Percentiles rank a stretch among this genome's conserved stretches.
Evolutionary conservation across 2,888 invertebrate species (phyloP).

Genomic region (Parthenolecanium corni): DNA sequence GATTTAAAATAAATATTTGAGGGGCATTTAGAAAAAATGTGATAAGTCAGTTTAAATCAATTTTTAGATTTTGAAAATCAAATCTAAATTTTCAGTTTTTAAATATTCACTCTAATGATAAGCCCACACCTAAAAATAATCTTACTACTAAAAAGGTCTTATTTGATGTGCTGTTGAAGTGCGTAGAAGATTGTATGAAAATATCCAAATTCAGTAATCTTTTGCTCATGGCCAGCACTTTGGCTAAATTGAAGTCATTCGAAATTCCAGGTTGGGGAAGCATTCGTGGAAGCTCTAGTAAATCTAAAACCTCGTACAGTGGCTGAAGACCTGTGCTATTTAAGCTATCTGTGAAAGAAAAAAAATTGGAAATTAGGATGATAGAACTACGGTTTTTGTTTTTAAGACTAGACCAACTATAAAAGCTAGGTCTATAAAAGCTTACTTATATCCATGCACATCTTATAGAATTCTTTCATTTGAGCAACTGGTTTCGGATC

Average conservation of each 20-base stretch:
- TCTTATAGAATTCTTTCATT: constrained; percentile 54
- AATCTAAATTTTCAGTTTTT: too few relatives aligned
- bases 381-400: background rate
- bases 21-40: too few relatives aligned
- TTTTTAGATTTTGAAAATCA: too few relatives aligned
- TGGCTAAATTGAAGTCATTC: constrained; percentile 31
- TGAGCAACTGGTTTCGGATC: constrained; percentile 47
- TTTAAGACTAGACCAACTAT: background rate
- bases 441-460: constrained; percentile 57
- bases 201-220: constrained; percentile 34
- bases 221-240: constrained; percentile 33
- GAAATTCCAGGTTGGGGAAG: constrained; percentile 30
- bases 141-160: background rate
- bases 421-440: too few relatives aligned
- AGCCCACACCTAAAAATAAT: background rate
- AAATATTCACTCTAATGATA: too few relatives aligned
- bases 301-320: constrained; percentile 32
- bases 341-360: constrained; percentile 30
- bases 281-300: constrained; percentile 30
- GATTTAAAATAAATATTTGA: too few relatives aligned
- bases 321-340: constrained; percentile 33
- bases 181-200: constrained; percentile 32
- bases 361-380: background rate
- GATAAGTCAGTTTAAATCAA: too few relatives aligned
- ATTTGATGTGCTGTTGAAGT: background rate